A percentile compares a stretch with the other conserved stretches of the same genome.
phyloP scores from a whole-genome alignment of 1,140 invertebrate species.

The Lordiphosa collinella region DNA sequence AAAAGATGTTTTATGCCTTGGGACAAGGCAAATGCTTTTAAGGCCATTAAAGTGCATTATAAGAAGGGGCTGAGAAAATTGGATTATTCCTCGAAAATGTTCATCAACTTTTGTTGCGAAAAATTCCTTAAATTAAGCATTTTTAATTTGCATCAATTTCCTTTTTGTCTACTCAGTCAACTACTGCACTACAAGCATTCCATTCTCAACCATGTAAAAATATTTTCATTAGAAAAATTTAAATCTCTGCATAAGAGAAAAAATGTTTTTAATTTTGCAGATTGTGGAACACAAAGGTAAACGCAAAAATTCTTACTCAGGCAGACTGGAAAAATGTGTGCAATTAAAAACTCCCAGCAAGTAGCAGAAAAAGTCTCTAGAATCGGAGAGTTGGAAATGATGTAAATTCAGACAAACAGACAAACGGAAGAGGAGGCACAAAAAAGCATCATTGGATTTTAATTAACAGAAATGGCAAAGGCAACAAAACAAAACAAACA shows the following conservation, averaged over 20 bases:
- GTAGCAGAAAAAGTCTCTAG: not conserved
- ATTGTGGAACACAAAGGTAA: conserved; percentile 25
- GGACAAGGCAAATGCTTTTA: conserved; percentile 4
- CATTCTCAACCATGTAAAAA: conserved; percentile 18
- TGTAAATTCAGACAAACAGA: conserved; percentile 36
- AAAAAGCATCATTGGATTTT: conserved; percentile 60
- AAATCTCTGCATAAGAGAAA: conserved; percentile 3
- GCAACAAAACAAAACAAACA: conserved; percentile 9
- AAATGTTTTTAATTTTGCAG: conserved; percentile 41
- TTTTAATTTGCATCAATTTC: too few species aligned
- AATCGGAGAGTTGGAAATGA: conserved; percentile 14
- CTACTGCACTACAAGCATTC: too few species aligned
- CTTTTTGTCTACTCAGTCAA: too few species aligned
- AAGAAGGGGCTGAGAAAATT: too few species aligned
- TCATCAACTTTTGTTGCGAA: too few species aligned
- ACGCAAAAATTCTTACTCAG: conserved; percentile 36
- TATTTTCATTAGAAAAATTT: conserved; percentile 29
- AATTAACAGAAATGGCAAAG: conserved; percentile 52
- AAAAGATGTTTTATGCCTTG: conserved; percentile 18
- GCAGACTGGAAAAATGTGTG: conserved; percentile 37
- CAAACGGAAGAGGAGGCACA: conserved; percentile 35
- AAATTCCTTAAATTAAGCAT: too few species aligned
- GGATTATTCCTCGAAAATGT: too few species aligned
- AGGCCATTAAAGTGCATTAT: too few species aligned
- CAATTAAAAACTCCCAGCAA: conserved; percentile 38